Evolutionary conservation across 2,797 vertebrate species (phyloP).

Genomic region (Valencia hispanica): DNA sequence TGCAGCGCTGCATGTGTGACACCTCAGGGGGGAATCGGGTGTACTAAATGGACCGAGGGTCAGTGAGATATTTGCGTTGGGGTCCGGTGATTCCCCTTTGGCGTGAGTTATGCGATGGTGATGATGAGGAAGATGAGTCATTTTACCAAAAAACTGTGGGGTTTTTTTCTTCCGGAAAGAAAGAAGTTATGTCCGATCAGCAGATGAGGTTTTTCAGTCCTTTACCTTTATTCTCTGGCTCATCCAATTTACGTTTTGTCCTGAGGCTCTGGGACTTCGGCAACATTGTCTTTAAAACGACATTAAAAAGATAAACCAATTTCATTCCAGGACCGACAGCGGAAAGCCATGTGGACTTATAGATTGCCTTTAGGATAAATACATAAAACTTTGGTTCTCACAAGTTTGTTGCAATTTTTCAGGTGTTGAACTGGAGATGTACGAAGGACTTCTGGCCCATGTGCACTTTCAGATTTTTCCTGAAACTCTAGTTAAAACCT

Average conservation of each 20-base stretch:
- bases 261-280: not conserved
- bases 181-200: not conserved
- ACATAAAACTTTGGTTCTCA: not conserved
- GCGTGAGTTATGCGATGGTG: not conserved
- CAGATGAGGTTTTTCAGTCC: conserved; percentile 29
- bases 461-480: not conserved
- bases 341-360: no score
- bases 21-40: conserved; percentile 34
- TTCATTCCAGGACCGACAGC: no score
- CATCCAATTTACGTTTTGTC: not conserved
- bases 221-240: not conserved
- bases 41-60: conserved; percentile 62
- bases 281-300: no score
- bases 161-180: conserved; percentile 14
- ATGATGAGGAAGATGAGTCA: conserved; percentile 21
- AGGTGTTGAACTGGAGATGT: not conserved
- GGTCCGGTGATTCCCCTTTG: conserved; percentile 31
- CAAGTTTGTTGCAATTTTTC: not conserved
- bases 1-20: conserved; percentile 18
- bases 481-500: not conserved
- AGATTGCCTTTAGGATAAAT: no score
- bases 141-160: conserved; percentile 20
- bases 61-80: conserved; percentile 40
- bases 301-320: no score
- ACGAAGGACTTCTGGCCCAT: not conserved